Evolutionary conservation across 1,140 invertebrate genomes (phyloP).

Genomic region (Musca vetustissima): DNA sequence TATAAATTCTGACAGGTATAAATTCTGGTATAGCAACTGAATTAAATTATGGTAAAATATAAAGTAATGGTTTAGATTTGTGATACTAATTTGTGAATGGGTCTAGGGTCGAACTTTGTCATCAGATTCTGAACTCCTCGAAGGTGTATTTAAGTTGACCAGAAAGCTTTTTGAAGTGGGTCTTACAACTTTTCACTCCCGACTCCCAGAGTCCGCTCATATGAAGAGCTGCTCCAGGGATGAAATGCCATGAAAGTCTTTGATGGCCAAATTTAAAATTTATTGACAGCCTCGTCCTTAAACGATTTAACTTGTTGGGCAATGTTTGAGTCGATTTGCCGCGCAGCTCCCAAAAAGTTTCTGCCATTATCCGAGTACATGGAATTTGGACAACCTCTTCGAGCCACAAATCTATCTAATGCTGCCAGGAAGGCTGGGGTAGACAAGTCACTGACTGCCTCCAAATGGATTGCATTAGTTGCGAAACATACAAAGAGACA

Average conservation of each 20-base stretch:
- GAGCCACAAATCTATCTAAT: slow-evolving; percentile 43
- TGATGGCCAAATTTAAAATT: not conserved
- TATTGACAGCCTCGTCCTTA: not conserved
- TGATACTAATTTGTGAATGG: too few species aligned
- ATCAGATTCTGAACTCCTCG: too few species aligned
- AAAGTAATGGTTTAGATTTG: too few species aligned
- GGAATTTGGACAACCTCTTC: slow-evolving; percentile 33
- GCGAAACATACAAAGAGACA: slow-evolving; percentile 39
- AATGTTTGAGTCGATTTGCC: slow-evolving; percentile 9
- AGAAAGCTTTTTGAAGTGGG: not conserved
- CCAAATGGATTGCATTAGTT: slow-evolving; percentile 48
- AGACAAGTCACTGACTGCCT: slow-evolving; percentile 46
- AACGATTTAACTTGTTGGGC: not conserved
- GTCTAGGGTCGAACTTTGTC: too few species aligned
- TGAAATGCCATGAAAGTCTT: slow-evolving; percentile 5
- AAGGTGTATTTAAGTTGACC: not conserved
- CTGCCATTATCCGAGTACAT: slow-evolving; percentile 45
- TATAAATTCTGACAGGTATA: too few species aligned
- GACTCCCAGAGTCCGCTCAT: too few species aligned
- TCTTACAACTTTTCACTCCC: too few species aligned
- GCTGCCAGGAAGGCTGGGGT: slow-evolving; percentile 44
- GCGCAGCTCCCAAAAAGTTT: slow-evolving; percentile 46
- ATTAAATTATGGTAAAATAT: too few species aligned
- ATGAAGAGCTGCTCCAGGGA: not conserved
- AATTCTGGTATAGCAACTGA: too few species aligned